Evolutionary conservation across 1,140 invertebrate genomes (phyloP), one percentile per base, ranked within the genome.

Genomic region (Rhopalosiphum maidis): DNA sequence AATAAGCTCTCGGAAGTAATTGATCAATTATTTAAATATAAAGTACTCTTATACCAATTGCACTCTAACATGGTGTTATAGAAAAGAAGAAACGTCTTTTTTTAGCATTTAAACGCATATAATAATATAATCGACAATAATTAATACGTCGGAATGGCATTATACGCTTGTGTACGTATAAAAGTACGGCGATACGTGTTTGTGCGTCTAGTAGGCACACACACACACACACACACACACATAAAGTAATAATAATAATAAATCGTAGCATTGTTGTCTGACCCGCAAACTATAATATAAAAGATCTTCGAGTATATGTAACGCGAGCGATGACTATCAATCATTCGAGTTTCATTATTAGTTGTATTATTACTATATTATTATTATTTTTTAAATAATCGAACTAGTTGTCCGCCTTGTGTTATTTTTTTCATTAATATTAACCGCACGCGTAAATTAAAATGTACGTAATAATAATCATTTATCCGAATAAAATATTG

Each of bases 11-110:
- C 4, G 89, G 89, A 68, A 68, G 54, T 90, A 90, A 90, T 90
- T 90, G 89, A 90, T 90, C 89, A 90, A 90, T 90, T 90, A 90
- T 90, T 90, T 68, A 90, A 90, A 90, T 90, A 68, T 90, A 90
- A 11, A 48, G 48, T 87, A 87, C 46, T 35, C 1, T 23, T 22
- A 51, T 90, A 60, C 51, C 87, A 35, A 88, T n/a, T 51, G 30
- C 60, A 68, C n/a, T 51, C 51, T 54, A 89, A 37, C 23, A 4
- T 88, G 30, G 37, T 35, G 37, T 85, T 43, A 85, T 48, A 87
- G 11, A 87, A 18, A 18, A 15, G 46, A 48, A 37, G 30, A 18
- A 0, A 18, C 8, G 46, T 88, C 15, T 46, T 89, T 54, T n/a
- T 89, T 48, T 9, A 51, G 6, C 54, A 37, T 54, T 89, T 54